Percentiles rank a stretch among this genome's conserved stretches.
These are phyloP conservation scores for Zaprionus gabonicus DNA, from an alignment of 1,140 invertebrate genomes.

Conservation along the genomic window DNA sequence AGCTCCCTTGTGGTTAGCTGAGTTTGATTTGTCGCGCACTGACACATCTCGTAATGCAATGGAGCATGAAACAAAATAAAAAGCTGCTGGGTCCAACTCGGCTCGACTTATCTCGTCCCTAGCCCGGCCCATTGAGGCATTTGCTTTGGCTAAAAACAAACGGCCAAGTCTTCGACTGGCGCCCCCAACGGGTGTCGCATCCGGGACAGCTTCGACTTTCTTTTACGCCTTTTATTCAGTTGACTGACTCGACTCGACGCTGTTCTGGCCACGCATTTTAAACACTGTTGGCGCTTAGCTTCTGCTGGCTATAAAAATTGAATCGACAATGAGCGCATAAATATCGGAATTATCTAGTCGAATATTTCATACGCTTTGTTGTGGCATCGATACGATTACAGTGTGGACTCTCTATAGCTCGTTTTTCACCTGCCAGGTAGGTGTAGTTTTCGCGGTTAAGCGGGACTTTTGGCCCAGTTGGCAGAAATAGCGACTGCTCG, in stretches of 20 bases:
- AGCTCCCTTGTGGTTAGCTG: slow-evolving; percentile 46
- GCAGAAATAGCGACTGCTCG: too few species aligned
- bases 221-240: slow-evolving; percentile 78
- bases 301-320: slow-evolving; percentile 50
- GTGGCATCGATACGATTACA: neutral
- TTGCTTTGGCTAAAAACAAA: slow-evolving; percentile 49
- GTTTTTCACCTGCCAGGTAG: neutral
- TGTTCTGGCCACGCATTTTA: slow-evolving; percentile 73
- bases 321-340: slow-evolving; percentile 31
- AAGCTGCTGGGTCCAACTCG: slow-evolving; percentile 16
- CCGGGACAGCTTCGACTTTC: slow-evolving; percentile 45
- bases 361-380: neutral
- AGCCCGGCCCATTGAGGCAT: slow-evolving; percentile 11
- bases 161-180: slow-evolving; percentile 5
- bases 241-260: slow-evolving; percentile 71
- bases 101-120: neutral
- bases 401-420: neutral
- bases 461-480: neutral
- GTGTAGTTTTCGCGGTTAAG: neutral
- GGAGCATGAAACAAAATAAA: slow-evolving; percentile 75
- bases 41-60: slow-evolving; percentile 76
- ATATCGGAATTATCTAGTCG: neutral
- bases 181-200: slow-evolving; percentile 17
- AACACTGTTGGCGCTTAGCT: slow-evolving; percentile 45
- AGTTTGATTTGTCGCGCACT: slow-evolving; percentile 62